A percentile compares a stretch with the other conserved stretches of the same genome.
Evolutionary conservation across 2,797 vertebrate genomes (phyloP).

Genomic region (Hippopotamyrus pictus): DNA sequence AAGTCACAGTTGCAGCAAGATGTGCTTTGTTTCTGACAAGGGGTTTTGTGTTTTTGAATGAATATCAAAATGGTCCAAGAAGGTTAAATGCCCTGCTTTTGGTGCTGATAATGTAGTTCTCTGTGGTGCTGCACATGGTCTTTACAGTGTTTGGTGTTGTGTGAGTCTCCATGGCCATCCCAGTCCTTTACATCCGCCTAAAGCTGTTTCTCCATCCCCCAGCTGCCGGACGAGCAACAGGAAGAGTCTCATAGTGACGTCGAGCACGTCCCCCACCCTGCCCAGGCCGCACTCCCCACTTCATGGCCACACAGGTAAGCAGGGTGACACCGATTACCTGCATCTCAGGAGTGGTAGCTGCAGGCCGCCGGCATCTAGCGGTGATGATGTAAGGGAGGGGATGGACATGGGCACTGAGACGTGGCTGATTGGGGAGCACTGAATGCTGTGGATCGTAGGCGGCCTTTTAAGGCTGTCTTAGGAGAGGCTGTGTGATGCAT

Average conservation of each 20-base stretch:
- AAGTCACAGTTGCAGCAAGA: neutral
- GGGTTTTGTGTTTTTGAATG: neutral
- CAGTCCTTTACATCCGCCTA: neutral
- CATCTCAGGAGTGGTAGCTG: neutral
- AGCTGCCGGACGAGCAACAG: slow-evolving; percentile 94
- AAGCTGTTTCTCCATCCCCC: slow-evolving; percentile 43
- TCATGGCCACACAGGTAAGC: slow-evolving; percentile 85
- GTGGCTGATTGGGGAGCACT: neutral
- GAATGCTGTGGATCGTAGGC: neutral
- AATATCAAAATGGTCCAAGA: neutral
- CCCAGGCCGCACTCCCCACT: slow-evolving; percentile 91
- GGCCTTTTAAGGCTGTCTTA: neutral
- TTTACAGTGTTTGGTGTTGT: neutral
- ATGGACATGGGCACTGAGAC: neutral
- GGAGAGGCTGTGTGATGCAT: neutral
- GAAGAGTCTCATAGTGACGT: slow-evolving; percentile 94
- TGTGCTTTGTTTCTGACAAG: neutral
- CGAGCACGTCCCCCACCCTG: slow-evolving; percentile 90
- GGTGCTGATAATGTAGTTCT: neutral
- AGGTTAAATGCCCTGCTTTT: neutral
- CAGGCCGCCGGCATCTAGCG: neutral
- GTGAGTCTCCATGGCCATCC: neutral
- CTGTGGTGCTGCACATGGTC: neutral
- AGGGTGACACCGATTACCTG: neutral
- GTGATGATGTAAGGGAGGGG: neutral